phyloP scores from a whole-genome alignment of 2,888 invertebrate genomes.

The Tortrix viridana region DNA sequence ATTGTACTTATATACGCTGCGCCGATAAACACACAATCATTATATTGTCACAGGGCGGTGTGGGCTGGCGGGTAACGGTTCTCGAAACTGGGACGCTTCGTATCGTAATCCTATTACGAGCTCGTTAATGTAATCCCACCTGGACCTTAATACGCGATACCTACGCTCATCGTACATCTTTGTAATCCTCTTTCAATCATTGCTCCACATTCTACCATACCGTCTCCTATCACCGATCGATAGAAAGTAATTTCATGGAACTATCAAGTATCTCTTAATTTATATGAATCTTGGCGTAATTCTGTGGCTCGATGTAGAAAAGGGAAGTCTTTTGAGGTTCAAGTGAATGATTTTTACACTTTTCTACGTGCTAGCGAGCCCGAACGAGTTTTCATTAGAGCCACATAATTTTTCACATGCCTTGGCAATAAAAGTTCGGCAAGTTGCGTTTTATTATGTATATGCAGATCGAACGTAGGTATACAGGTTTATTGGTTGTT shows the following conservation, averaged over 20 bases:
- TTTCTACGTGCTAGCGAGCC: no score
- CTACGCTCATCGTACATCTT: slow-evolving; percentile 23
- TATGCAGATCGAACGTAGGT: neutral
- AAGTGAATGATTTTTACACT: no score
- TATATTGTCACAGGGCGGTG: slow-evolving; percentile 75
- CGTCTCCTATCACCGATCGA: neutral
- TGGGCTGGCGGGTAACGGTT: slow-evolving; percentile 69
- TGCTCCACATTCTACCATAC: neutral
- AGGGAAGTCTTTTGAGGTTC: no score
- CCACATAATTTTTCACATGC: no score
- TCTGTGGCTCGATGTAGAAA: no score
- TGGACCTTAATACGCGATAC: slow-evolving; percentile 55
- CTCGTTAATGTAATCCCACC: slow-evolving; percentile 77
- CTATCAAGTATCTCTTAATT: neutral
- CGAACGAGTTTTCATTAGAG: no score
- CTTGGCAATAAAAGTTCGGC: no score
- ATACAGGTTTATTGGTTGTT: no score
- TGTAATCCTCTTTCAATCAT: slow-evolving; percentile 24
- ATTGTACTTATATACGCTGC: slow-evolving; percentile 52
- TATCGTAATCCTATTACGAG: slow-evolving; percentile 80
- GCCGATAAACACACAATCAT: slow-evolving; percentile 72
- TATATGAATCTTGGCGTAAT: neutral
- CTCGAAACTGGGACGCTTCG: slow-evolving; percentile 71
- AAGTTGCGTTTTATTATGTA: neutral
- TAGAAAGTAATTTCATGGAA: neutral